Evolutionary conservation across 53 echinoderm and acorn worm species (phyloP).

Genomic region (Stichopus horrens): DNA sequence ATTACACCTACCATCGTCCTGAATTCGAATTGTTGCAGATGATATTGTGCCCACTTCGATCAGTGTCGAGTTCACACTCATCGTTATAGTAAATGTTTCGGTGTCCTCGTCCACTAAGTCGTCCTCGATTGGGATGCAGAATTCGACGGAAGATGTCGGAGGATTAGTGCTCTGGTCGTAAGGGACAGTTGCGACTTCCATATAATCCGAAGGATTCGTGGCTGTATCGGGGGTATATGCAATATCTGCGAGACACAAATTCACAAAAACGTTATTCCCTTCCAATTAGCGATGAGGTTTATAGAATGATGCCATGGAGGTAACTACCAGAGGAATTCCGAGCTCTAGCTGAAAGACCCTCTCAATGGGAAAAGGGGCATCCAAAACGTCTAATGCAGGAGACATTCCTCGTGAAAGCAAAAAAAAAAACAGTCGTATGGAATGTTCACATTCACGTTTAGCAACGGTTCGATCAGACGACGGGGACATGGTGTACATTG

Average conservation of each 20-base stretch:
- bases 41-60: neutral
- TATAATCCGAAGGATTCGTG: neutral
- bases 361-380: no score
- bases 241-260: neutral
- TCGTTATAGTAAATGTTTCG: neutral
- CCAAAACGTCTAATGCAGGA: no score
- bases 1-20: constrained; percentile 4
- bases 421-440: no score
- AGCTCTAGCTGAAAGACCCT: no score
- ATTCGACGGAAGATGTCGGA: neutral
- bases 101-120: neutral
- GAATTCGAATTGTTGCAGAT: neutral
- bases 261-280: neutral
- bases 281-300: no score
- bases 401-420: no score
- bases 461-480: no score
- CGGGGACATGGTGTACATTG: no score
- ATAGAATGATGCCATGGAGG: no score
- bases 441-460: no score
- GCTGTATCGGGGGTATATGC: neutral
- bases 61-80: neutral
- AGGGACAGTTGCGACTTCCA: neutral
- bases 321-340: no score
- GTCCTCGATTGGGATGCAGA: neutral
- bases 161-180: neutral